Conservation (phyloP, 2,797 vertebrate species). For the Tolypeutes matacus region DNA sequence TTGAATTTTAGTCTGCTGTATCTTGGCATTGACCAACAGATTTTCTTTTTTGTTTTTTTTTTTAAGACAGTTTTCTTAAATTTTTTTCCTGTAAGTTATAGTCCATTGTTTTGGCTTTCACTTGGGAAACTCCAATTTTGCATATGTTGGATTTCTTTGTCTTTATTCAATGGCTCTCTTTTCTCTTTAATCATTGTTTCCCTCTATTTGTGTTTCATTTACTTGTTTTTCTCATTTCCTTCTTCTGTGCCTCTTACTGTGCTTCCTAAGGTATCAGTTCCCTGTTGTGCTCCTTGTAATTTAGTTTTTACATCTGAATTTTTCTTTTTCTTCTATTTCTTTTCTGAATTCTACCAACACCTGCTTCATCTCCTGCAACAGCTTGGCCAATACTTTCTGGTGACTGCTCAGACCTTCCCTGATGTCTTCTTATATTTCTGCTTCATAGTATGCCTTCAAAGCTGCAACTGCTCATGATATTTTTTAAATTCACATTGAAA, state of each 20-base stretch:
- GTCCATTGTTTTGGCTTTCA: neutral
- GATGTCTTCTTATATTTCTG: slow-evolving; percentile 1
- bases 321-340: slow-evolving; percentile 16
- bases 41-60: neutral
- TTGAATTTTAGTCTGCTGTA: neutral
- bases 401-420: neutral
- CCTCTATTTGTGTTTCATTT: neutral
- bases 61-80: neutral
- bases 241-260: neutral
- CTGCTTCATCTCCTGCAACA: neutral
- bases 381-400: neutral
- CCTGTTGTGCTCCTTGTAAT: neutral
- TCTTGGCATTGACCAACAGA: neutral
- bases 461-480: neutral
- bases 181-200: neutral
- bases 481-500: slow-evolving; percentile 43
- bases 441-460: neutral
- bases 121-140: neutral
- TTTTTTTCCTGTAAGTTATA: neutral
- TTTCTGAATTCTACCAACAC: neutral
- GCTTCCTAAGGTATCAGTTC: neutral
- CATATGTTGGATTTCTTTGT: neutral
- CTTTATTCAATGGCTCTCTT: neutral
- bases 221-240: slow-evolving; percentile 26
- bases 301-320: slow-evolving; percentile 8